Conservation (phyloP, 2,113 vertebrate genomes). For the Chaetorhynchus papuensis region DNA sequence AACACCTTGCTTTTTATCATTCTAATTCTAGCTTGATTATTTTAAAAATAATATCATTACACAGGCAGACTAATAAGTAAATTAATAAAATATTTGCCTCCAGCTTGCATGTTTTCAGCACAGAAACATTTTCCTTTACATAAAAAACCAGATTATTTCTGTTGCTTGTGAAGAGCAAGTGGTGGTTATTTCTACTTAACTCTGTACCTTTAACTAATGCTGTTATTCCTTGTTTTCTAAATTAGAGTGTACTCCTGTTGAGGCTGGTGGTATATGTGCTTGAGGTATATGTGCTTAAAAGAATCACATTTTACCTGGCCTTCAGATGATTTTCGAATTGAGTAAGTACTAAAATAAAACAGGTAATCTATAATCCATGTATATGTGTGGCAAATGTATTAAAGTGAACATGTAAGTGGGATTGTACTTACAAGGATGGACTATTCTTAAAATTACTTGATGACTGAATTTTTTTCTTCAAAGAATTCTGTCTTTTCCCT, state of each 20-base stretch:
- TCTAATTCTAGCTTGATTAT: not conserved
- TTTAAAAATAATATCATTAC: not conserved
- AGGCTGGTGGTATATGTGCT: not conserved
- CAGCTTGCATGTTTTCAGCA: not conserved
- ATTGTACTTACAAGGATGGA: not conserved
- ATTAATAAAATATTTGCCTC: not conserved
- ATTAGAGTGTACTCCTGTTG: not conserved
- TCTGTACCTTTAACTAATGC: not conserved
- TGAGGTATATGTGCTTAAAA: not conserved
- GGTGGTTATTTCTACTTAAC: not conserved
- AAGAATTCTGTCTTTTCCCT: not conserved
- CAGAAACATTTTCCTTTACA: not conserved
- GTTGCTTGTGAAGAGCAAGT: slow-evolving; percentile 24
- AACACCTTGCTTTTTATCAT: not conserved
- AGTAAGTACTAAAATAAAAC: slow-evolving; percentile 7
- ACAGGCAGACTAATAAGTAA: not conserved
- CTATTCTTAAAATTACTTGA: not conserved
- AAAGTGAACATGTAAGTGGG: not conserved
- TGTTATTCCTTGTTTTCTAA: slow-evolving; percentile 38
- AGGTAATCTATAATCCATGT: not conserved
- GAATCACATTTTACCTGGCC: not conserved
- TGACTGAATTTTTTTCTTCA: not conserved
- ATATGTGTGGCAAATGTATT: not conserved
- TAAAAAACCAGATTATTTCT: not conserved
- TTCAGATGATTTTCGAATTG: not conserved